Conservation (phyloP, 2,113 vertebrate genomes). For the Cricetomys ansorgei region DNA sequence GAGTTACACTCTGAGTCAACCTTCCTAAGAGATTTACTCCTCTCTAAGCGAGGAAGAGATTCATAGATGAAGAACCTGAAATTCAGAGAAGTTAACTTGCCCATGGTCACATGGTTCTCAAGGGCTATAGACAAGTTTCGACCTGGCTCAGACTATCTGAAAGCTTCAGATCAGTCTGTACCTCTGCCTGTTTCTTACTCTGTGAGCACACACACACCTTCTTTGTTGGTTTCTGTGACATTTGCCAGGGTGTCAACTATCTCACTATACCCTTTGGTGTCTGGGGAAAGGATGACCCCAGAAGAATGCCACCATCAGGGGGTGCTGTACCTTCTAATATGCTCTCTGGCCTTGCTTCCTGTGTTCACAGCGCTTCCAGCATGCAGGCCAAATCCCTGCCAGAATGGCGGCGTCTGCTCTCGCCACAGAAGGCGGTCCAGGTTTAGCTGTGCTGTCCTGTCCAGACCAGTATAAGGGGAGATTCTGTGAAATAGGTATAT, state of each 20-base stretch:
- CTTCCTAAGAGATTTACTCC: neutral
- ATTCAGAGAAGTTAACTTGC: slow-evolving; percentile 5
- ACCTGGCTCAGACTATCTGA: neutral
- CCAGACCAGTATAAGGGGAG: slow-evolving; percentile 82
- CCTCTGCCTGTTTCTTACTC: neutral
- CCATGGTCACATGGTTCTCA: neutral
- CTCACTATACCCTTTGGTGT: neutral
- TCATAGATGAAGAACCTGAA: neutral
- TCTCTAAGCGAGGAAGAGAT: neutral
- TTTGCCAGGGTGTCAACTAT: neutral
- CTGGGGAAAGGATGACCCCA: neutral
- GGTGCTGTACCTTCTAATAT: neutral
- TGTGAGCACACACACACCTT: neutral
- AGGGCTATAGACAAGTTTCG: neutral
- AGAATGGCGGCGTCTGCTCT: slow-evolving; percentile 85
- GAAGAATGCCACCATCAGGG: neutral
- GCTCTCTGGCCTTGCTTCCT: slow-evolving; percentile 7
- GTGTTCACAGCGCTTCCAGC: slow-evolving; percentile 76
- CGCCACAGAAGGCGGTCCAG: slow-evolving; percentile 80
- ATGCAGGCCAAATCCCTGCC: slow-evolving; percentile 87
- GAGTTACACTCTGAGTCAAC: neutral
- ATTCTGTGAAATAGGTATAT: slow-evolving; percentile 87
- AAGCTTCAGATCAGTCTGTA: neutral
- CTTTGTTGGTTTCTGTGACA: neutral
- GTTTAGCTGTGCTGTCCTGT: slow-evolving; percentile 86